Base-by-base conservation (phyloP, 2,113 vertebrate genomes). In the Rhodinocichla rosea region DNA sequence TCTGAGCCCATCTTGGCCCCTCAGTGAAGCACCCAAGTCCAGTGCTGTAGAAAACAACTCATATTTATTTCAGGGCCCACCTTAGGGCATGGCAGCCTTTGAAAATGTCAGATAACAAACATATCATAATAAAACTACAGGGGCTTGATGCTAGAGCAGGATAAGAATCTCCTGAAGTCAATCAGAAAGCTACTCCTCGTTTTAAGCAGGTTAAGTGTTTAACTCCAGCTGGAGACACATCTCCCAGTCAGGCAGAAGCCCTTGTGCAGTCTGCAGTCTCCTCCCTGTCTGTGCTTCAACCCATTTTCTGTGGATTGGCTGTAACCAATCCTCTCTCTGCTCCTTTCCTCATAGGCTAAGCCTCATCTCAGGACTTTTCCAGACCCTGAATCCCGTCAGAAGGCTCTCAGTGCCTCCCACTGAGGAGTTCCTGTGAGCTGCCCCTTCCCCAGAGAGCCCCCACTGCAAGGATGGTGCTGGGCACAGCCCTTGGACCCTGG, bases 281-380 rank as follows among this genome's bases (percentile, higher is more conserved):
- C 85, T 84, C 84, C 65, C 82, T 70, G 47, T 60, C 75, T 69
- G 52, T 91, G 77, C 67, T 73, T n/a, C 71, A 86, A 1, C 67
- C 70, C 19, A 1, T 82, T 87, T 85, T 37, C 78, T 32, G 39
- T 24, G 67, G 45, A 49, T 49, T 68, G 8, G 0, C 13, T 60
- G 59, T 80, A 63, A 35, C 94, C 76, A 87, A 53, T 59, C 63
- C 0, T 39, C 44, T 76, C 4, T 64, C 62, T 92, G 73, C 82
- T 86, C 77, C 63, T 87, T 62, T 89, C 65, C 11, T 68, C 68
- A 18, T 90, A 99, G 99, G 98, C 98, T 50, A 93, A 91, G 27
- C 86, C 98, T 57, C 98, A 98, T 39, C 98, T 99, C 15, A 96
- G 98, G 55, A 99, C 99, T 49, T 99, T 99, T 97, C 98, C 97